Evolutionary conservation across 37 sponge, comb jelly and placozoan species (phyloP).

Genomic region (Aplysina aerophoba): DNA sequence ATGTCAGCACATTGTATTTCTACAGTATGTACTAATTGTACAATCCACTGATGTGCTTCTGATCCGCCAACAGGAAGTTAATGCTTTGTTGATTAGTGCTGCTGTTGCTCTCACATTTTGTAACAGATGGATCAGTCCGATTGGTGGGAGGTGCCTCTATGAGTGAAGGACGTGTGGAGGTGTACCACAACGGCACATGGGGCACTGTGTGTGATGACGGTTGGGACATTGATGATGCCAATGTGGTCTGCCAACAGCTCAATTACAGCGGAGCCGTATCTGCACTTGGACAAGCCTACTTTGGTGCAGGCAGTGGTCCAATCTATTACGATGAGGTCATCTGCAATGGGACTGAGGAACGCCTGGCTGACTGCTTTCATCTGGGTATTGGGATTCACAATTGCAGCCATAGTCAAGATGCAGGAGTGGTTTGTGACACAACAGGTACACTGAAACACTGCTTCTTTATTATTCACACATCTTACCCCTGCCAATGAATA

Average conservation of each 20-base stretch:
- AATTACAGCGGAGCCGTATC: not conserved
- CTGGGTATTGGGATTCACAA: not conserved
- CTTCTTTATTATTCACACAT: too few relatives aligned
- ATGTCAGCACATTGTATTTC: too few relatives aligned
- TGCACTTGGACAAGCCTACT: not conserved
- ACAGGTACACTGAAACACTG: too few relatives aligned
- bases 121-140: not conserved
- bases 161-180: constrained; percentile 3
- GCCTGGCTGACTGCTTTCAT: not conserved
- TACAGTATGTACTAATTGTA: too few relatives aligned
- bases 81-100: too few relatives aligned
- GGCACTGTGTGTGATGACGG: constrained; percentile 11
- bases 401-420: not conserved
- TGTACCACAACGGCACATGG: not conserved
- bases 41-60: too few relatives aligned
- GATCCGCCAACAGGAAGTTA: too few relatives aligned
- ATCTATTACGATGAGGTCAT: not conserved
- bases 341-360: not conserved
- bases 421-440: not conserved
- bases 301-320: not conserved
- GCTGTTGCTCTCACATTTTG: too few relatives aligned
- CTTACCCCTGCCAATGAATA: too few relatives aligned
- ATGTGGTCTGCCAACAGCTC: not conserved
- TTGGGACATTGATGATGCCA: not conserved
- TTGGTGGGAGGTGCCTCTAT: not conserved